Base-by-base conservation (phyloP, 2,888 invertebrate genomes). In the Abscondita cerata region DNA sequence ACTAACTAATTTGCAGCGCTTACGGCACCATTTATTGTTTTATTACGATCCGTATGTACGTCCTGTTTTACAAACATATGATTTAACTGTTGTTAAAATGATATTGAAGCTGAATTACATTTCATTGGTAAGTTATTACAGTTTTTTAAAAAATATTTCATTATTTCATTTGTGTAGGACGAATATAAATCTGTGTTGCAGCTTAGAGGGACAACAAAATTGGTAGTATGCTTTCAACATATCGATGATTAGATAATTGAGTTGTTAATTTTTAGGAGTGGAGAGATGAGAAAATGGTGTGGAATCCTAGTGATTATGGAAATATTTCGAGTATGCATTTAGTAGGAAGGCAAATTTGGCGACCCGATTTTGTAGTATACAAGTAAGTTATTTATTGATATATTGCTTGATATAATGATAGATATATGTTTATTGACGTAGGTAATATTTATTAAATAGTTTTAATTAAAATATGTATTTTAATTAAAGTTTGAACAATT, bases 251-350 rank as follows among this genome's bases (percentile, higher is more conserved):
- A 18, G 20, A 48, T 25, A 40, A 6, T 25, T 2, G 6, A 4
- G 2, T 25, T 25, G 25, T 12, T 15, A 41, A 41, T 16, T 8
- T 46, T 46, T 40, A 41, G 41, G 6, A 31, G 13, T 90, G 90
- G 90, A 78, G 73, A 0, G 90, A 90, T 68, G 78, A 83, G 11
- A 86, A 84, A 62, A 76, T 89, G 70, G 76, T 80, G 0, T 90
- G 90, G 90, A 78, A 84, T 65, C 84, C 86, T 0, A 75, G 72
- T 12, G 83, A 85, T 38, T 89, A 83, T 73, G 84, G 83, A n/a
- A 82, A 82, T 5, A 81, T 87, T 0, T 77, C 78, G 0, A 73
- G 70, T 12, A 65, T 87, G 0, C 81, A 82, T 44, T 81, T 86
- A 19, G 79, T 81, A 13, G 81, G 82, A 59, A 81, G 83, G n/a